A percentile compares a stretch with the other conserved stretches of the same genome.
phyloP scores from a whole-genome alignment of 2,888 invertebrate genomes.

The Atherix ibis region DNA sequence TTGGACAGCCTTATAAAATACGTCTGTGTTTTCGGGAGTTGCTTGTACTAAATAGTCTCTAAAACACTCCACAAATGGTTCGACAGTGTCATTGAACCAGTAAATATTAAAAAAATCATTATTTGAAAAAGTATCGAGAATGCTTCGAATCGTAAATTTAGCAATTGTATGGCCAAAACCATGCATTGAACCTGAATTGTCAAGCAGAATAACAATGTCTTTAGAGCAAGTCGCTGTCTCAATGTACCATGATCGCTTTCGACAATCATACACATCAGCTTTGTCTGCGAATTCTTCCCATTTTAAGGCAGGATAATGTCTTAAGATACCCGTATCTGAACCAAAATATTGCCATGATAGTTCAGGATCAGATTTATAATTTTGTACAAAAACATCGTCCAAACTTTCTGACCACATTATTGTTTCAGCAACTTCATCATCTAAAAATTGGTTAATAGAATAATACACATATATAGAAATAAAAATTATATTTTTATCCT shows the following conservation, averaged over 20 bases:
- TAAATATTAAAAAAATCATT: slow-evolving; percentile 95
- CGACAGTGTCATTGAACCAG: slow-evolving; percentile 55
- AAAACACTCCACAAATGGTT: slow-evolving; percentile 73
- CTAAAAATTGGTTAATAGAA: slow-evolving; percentile 26
- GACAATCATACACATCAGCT: slow-evolving; percentile 78
- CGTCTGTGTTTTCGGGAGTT: slow-evolving; percentile 65
- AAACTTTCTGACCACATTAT: slow-evolving; percentile 83
- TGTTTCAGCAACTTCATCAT: slow-evolving; percentile 46
- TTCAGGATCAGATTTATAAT: slow-evolving; percentile 77
- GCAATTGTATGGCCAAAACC: slow-evolving; percentile 65
- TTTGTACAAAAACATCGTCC: slow-evolving; percentile 67
- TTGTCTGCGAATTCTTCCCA: slow-evolving; percentile 41
- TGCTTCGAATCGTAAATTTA: slow-evolving; percentile 68
- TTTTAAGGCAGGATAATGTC: slow-evolving; percentile 76
- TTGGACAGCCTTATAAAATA: slow-evolving; percentile 54
- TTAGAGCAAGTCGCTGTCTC: slow-evolving; percentile 96
- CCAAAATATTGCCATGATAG: slow-evolving; percentile 97
- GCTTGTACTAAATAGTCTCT: slow-evolving; percentile 71
- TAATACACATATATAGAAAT: too few species aligned
- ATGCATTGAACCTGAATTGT: slow-evolving; percentile 93
- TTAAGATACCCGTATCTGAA: slow-evolving; percentile 77
- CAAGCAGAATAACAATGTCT: slow-evolving; percentile 88
- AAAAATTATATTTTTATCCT: too few species aligned
- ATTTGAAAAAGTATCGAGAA: slow-evolving; percentile 89
- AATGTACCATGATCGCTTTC: slow-evolving; percentile 89